Evolutionary conservation across 2,888 invertebrate species (phyloP).

Genomic region (Cosmia trapezina): DNA sequence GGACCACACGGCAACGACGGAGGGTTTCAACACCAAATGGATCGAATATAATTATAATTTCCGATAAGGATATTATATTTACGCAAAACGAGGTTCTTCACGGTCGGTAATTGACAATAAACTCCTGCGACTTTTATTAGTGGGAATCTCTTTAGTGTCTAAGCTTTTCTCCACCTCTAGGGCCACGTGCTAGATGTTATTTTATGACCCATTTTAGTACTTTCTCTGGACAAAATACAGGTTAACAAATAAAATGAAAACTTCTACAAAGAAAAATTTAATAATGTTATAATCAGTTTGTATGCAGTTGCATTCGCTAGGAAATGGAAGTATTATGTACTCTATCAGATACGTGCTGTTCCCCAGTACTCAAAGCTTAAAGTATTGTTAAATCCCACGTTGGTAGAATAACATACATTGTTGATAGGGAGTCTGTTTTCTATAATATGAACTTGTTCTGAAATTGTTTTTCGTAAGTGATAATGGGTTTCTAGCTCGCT

Average conservation of each 20-base stretch:
- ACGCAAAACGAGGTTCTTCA: no score
- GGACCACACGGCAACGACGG: neutral
- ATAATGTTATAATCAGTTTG: neutral
- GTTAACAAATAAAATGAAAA: neutral
- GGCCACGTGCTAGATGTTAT: neutral
- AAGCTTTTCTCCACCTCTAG: neutral
- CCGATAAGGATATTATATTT: neutral
- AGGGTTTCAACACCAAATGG: neutral
- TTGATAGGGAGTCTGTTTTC: neutral
- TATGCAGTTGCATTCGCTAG: no score
- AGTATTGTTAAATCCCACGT: neutral
- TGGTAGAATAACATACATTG: neutral
- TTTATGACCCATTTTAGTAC: neutral
- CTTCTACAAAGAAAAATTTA: neutral
- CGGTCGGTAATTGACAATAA: no score
- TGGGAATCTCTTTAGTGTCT: neutral
- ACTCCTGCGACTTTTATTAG: no score
- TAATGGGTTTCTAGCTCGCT: no score
- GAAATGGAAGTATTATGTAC: neutral
- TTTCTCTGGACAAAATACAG: neutral
- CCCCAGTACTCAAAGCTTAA: conserved; percentile 9
- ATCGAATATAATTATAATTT: neutral
- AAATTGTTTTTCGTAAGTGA: neutral
- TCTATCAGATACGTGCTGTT: conserved; percentile 21
- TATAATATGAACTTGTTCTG: neutral